A percentile compares a stretch with the other conserved stretches of the same genome.
These are phyloP conservation scores for Brachyhypopomus occidentalis DNA, from an alignment of 2,113 vertebrate species.

Conservation along the genomic window DNA sequence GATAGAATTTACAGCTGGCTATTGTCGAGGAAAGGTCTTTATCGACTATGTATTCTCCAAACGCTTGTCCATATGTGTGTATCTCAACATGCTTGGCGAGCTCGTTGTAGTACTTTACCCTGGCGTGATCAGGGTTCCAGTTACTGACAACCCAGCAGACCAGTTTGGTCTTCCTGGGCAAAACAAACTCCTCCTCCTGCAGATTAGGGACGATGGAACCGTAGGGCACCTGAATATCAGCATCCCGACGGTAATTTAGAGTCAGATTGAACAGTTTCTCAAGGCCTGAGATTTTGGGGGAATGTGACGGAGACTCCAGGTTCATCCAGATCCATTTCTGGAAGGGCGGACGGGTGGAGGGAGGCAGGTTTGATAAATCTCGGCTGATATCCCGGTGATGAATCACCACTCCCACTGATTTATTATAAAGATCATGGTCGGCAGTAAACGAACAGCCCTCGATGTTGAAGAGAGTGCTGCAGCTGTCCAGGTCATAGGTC, in stretches of 20 bases:
- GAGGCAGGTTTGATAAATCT: not conserved
- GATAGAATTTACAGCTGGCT: constrained; percentile 1
- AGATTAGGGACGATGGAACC: not conserved
- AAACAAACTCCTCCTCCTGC: not conserved
- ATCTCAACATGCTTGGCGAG: not conserved
- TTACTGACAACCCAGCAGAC: constrained; percentile 4
- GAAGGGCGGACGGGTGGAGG: not conserved
- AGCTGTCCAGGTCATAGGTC: not conserved
- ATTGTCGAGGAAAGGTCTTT: not conserved
- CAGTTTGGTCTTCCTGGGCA: not conserved
- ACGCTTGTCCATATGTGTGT: not conserved
- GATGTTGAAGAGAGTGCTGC: not conserved
- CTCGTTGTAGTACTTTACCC: not conserved
- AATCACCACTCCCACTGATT: not conserved
- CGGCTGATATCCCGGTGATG: constrained; percentile 2
- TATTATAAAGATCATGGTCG: not conserved
- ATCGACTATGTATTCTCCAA: not conserved
- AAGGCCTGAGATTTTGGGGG: not conserved
- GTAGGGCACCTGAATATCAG: not conserved
- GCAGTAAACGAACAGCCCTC: not conserved
- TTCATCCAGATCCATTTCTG: constrained; percentile 13
- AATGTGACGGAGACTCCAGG: constrained; percentile 4
- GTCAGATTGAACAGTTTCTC: not conserved
- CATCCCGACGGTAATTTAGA: not conserved
- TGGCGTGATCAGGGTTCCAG: not conserved